Conservation (phyloP, 2,888 invertebrate species). For the Anagyrus pseudococci region DNA sequence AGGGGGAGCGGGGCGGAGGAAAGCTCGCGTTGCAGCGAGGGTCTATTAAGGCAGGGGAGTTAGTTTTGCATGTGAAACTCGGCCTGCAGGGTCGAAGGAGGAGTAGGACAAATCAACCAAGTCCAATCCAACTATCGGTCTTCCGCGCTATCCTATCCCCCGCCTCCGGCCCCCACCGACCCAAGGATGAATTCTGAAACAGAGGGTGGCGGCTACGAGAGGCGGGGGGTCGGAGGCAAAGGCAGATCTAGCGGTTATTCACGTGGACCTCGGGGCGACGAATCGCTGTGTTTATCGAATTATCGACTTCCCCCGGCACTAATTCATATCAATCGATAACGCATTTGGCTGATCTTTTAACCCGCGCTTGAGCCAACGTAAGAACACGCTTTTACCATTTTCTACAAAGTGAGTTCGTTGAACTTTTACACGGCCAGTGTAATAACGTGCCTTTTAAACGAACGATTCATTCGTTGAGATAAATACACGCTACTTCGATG, state of each 20-base stretch:
- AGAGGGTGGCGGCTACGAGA: too few species aligned
- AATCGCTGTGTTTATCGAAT: conserved; percentile 14
- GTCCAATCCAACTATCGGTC: conserved; percentile 23
- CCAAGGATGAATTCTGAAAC: conserved; percentile 10
- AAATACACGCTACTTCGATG: too few species aligned
- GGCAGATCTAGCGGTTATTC: too few species aligned
- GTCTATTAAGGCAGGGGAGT: conserved; percentile 15
- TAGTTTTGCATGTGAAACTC: conserved; percentile 19
- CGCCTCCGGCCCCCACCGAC: too few species aligned
- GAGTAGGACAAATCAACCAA: neutral
- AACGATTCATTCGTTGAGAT: too few species aligned
- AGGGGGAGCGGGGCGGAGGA: neutral
- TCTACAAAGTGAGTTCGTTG: too few species aligned
- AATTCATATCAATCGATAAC: neutral
- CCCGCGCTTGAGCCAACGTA: neutral
- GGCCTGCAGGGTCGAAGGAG: neutral
- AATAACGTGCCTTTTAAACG: too few species aligned
- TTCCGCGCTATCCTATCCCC: too few species aligned
- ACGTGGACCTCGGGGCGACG: too few species aligned
- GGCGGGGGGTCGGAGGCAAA: too few species aligned
- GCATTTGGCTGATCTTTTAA: neutral
- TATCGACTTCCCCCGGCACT: conserved; percentile 3
- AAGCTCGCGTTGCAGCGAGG: conserved; percentile 3
- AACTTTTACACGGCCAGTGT: too few species aligned
- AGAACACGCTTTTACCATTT: too few species aligned